Conservation (phyloP, 2,113 vertebrate species). For the Notarius lentiginosus region DNA sequence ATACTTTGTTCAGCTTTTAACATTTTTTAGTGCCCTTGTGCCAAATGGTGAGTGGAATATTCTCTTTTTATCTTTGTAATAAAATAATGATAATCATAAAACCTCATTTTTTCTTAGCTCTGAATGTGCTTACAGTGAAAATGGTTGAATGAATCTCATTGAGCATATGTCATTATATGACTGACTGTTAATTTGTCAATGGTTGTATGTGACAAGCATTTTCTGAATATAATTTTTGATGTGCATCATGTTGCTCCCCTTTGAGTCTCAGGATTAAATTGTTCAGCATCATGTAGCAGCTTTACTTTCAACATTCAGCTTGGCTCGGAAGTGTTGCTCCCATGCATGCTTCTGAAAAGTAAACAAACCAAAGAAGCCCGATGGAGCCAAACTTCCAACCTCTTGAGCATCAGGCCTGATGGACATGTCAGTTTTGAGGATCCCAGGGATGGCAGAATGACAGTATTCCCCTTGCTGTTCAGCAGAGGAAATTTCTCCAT, state of each 20-base stretch:
- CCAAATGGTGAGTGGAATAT: conserved; percentile 56
- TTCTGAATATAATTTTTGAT: not conserved
- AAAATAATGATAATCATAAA: not conserved
- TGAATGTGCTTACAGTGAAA: not conserved
- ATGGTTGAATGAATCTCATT: not conserved
- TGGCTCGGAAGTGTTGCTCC: conserved; percentile 59
- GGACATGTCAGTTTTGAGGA: conserved; percentile 46
- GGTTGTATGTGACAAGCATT: not conserved
- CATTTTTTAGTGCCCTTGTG: not conserved
- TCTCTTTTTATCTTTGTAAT: not conserved
- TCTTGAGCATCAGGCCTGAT: conserved; percentile 29
- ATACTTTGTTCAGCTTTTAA: conserved; percentile 24
- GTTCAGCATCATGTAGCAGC: not conserved
- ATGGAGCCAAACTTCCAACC: conserved; percentile 46
- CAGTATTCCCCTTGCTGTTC: conserved; percentile 58
- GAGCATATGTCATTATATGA: not conserved
- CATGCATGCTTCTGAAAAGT: conserved; percentile 38
- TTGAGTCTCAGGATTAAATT: conserved; percentile 13
- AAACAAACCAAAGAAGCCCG: not conserved
- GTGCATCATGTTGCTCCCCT: not conserved
- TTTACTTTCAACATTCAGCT: not conserved
- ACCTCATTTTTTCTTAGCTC: not conserved
- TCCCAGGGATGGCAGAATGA: conserved; percentile 61
- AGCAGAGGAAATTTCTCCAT: conserved; percentile 65
- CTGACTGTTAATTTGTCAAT: not conserved